Base-by-base conservation (phyloP, 2,888 invertebrate genomes). In the Raillietiella orientalis region DNA sequence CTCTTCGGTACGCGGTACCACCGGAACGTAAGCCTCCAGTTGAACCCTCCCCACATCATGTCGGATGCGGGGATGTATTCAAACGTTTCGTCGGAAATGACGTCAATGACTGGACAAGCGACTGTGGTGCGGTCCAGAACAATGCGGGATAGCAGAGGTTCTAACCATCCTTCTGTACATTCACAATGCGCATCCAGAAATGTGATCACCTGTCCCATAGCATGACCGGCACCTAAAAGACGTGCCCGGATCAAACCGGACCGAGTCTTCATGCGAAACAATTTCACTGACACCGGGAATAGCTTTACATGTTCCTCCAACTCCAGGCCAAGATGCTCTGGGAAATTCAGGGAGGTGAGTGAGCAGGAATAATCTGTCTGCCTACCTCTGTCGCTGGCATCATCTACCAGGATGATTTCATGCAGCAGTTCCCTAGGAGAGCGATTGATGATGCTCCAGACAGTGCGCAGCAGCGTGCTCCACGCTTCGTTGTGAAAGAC, bases 401-500 rank as follows among this genome's bases (percentile, higher is more conserved):
- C 93, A 46, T 96, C 96, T 4, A 96, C 93, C 21, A 96, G 59
- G 34, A 96, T 79, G 39, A 96, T 71, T 52, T 96, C 93, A 41
- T 70, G 66, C 27, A 96, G 57, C 28, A 90, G 50, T 2, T 66
- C 57, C 30, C 59, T 53, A 4, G 93, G 93, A 2, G 93, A 90
- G 28, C 90, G 58, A 49, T 79, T 79, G 38, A 96, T 87, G 16
- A 79, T 84, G 44, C 84, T 87, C 70, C 82, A 79, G 19, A 93
- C 77, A 0, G 93, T 93, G 26, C 93, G 56, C 32, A 93, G 55
- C 12, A 96, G 56, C 0, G 93, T 96, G 22, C 79, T 67, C 90
- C 90, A 93, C 1, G 93, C 93, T 48, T 96, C 93, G 47, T 96
- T 96, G 53, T 96, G 93, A 52, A 96, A 96, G 27, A 96, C 93